These are phyloP conservation scores for Saccostrea glomerata DNA, from an alignment of 1,140 invertebrate genomes.

Conservation along the genomic window DNA sequence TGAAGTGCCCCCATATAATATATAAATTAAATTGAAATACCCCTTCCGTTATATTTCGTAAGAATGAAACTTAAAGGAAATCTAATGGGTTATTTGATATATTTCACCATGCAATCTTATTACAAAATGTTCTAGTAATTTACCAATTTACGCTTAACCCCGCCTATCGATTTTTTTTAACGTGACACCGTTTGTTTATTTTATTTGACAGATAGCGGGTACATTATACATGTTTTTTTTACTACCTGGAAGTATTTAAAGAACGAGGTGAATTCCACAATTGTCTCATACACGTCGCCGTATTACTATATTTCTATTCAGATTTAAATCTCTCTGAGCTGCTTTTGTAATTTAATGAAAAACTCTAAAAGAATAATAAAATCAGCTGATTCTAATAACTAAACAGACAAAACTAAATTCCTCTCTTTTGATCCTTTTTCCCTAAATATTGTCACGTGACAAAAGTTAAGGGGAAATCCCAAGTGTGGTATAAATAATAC, in stretches of 20 bases:
- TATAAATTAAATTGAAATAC: too few species aligned
- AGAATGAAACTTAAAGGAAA: neutral
- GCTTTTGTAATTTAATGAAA: neutral
- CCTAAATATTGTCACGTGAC: neutral
- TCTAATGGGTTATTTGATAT: neutral
- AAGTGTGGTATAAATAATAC: constrained; percentile 21
- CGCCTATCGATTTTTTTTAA: neutral
- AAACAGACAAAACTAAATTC: neutral
- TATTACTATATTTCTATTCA: neutral
- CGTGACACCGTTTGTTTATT: neutral
- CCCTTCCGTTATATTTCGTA: neutral
- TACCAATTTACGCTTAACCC: neutral
- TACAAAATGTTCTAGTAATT: neutral
- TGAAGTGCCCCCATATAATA: too few species aligned
- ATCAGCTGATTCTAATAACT: neutral
- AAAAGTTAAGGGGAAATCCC: neutral
- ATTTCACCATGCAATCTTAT: neutral
- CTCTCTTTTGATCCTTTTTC: neutral
- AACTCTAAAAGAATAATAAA: neutral
- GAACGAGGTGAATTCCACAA: neutral
- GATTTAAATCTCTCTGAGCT: neutral
- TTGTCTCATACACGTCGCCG: neutral
- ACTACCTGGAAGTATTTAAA: constrained; percentile 20
- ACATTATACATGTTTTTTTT: neutral
- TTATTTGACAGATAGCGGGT: constrained; percentile 23